Conservation (phyloP, 2,113 vertebrate species). For the Cinclus cinclus region DNA sequence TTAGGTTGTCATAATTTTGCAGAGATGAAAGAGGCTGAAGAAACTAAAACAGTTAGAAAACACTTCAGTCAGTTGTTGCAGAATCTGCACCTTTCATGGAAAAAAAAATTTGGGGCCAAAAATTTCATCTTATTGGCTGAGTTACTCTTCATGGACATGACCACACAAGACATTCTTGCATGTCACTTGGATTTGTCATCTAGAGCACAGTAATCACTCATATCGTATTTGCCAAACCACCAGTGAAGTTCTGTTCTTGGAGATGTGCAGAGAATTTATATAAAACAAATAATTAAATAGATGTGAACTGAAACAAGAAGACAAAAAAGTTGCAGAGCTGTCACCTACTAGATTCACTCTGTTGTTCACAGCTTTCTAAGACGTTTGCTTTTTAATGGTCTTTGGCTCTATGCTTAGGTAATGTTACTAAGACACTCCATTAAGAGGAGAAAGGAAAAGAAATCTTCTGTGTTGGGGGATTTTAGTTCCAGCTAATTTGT, state of each 20-base stretch:
- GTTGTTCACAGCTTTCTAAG: neutral
- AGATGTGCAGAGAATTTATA: neutral
- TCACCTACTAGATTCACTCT: neutral
- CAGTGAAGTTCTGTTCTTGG: neutral
- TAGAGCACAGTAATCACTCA: neutral
- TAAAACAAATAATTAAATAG: neutral
- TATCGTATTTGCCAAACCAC: neutral
- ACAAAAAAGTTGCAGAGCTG: neutral
- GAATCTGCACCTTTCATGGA: neutral
- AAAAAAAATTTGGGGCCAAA: neutral
- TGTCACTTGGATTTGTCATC: neutral
- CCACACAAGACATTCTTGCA: neutral
- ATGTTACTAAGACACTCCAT: neutral
- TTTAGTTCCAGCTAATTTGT: neutral
- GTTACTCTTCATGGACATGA: neutral
- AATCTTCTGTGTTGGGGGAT: neutral
- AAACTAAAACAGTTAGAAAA: neutral
- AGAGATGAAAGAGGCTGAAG: neutral
- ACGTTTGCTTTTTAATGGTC: neutral
- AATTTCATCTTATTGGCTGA: neutral
- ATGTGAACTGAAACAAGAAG: neutral
- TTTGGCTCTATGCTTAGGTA: neutral
- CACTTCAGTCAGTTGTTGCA: neutral
- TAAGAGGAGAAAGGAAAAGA: neutral
- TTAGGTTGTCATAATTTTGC: neutral